Evolutionary conservation across 2,113 vertebrate species (phyloP).

Genomic region (Eira barbara): DNA sequence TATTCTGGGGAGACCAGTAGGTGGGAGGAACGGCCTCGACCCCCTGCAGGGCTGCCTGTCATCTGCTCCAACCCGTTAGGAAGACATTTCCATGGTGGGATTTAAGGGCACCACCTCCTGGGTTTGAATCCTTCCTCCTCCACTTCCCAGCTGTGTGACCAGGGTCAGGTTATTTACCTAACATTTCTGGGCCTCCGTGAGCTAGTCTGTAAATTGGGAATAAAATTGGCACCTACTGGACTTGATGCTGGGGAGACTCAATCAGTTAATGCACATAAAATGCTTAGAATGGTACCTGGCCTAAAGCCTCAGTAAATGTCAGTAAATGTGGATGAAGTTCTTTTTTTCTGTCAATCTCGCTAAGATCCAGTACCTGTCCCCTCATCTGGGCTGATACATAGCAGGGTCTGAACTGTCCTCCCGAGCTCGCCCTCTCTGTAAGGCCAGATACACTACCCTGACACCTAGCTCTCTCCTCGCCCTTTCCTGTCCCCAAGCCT

Average conservation of each 20-base stretch:
- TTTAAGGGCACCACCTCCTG: neutral
- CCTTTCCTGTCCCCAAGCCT: neutral
- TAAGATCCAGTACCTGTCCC: neutral
- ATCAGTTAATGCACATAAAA: neutral
- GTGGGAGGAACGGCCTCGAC: neutral
- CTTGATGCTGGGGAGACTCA: neutral
- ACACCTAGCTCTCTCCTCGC: neutral
- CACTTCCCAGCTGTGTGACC: neutral
- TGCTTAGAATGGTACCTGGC: neutral
- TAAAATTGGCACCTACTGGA: neutral
- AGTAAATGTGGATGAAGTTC: neutral
- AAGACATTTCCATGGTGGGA: neutral
- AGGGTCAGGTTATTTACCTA: neutral
- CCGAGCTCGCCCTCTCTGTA: neutral
- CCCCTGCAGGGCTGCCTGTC: neutral
- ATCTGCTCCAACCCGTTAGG: neutral
- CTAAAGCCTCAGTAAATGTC: neutral
- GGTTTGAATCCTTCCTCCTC: neutral
- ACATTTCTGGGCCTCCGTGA: neutral
- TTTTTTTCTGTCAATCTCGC: neutral
- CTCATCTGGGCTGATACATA: neutral
- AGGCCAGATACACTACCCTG: neutral
- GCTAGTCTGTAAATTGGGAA: neutral
- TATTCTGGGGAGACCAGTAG: neutral
- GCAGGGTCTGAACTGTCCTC: neutral